These are phyloP conservation scores for Perdita meconis DNA, from an alignment of 2,888 invertebrate genomes.

Conservation along the genomic window DNA sequence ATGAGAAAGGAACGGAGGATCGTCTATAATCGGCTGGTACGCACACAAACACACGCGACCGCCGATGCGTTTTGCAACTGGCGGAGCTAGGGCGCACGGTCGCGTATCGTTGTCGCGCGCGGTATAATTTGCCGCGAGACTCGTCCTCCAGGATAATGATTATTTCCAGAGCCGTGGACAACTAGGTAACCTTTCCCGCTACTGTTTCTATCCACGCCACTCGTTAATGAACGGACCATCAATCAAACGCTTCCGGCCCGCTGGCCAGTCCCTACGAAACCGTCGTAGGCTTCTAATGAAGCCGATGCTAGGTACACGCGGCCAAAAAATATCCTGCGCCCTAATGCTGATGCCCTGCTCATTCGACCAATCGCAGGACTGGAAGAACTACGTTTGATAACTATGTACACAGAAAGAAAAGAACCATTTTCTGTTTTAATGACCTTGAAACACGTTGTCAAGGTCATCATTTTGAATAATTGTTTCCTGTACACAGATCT, in stretches of 20 bases:
- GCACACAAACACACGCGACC: constrained; percentile 45
- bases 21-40: constrained; percentile 47
- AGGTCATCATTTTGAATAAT: no score
- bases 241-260: constrained; percentile 70
- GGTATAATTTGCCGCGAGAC: constrained; percentile 58
- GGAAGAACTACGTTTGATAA: no score
- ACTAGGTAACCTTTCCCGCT: constrained; percentile 72
- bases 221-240: constrained; percentile 71
- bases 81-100: constrained; percentile 9
- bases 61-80: constrained; percentile 58
- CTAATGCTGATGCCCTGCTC: no score
- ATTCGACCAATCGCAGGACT: no score
- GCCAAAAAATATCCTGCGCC: no score
- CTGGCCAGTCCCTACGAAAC: neutral
- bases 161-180: constrained; percentile 77
- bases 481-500: no score
- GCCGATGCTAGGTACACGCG: neutral
- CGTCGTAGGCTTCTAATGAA: neutral
- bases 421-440: no score
- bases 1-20: constrained; percentile 44
- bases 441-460: no score
- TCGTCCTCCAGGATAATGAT: constrained; percentile 66
- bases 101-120: constrained; percentile 49
- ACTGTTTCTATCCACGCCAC: constrained; percentile 54
- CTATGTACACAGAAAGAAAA: no score